Evolutionary conservation across 2,888 invertebrate species (phyloP), one percentile per base, ranked within the genome.

Genomic region (Agrilus cyanescens): DNA sequence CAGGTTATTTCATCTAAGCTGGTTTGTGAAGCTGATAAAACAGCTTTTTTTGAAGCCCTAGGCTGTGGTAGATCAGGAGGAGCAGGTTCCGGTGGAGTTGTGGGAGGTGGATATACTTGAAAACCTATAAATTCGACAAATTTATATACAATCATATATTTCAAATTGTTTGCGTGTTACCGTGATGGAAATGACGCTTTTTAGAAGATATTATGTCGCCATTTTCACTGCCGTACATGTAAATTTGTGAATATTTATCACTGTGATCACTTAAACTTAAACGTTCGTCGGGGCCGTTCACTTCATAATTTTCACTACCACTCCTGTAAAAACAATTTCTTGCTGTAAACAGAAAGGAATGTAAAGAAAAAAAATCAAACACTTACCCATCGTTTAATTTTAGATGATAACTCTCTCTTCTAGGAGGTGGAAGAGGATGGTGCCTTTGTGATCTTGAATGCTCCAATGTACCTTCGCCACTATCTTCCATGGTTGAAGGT

Each of bases 31-130:
- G 71, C 70, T 50, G 72, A 72, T 53, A 73, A 61, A 50, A 69
- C 58, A 45, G 63, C 66, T 41, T 68, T 62, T 51, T 70, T 73
- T 51, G 70, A 69, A 59, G 71, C 69, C 56, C 72, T 63, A n/a
- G 61, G 56, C 41, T 62, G 61, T 35, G 62, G 51, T 29, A 59
- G 50, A 63, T 82, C 82, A 44, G 85, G 85, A 38, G 86, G 86
- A 45, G 86, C 85, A 37, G 86, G 86, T 65, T 86, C 86, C 32
- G 86, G 86, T 38, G 86, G 86, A 49, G 86, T 86, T 56, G 83
- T 84, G 41, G 85, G 85, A 46, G 83, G 85, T 50, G 86, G 85
- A 66, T 85, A 86, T 48, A 85, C 85, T 67, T 84, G 83, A 66
- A 85, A 84, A 60, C 83, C 84, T 82, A 62, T 43, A 53, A 51